Evolutionary conservation across 2,113 vertebrate genomes (phyloP).

Genomic region (Osmerus eperlanus): DNA sequence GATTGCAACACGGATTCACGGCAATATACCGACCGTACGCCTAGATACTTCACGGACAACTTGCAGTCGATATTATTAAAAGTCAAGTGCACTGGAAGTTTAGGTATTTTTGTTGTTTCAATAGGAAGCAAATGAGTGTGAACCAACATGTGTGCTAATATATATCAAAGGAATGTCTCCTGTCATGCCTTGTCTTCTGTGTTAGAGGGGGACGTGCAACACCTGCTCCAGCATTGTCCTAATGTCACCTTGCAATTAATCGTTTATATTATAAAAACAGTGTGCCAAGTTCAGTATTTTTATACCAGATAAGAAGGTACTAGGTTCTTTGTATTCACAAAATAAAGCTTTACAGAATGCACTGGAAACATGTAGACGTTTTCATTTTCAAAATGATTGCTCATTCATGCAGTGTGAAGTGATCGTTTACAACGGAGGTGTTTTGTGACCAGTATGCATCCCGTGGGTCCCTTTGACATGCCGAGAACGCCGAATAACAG

Average conservation of each 20-base stretch:
- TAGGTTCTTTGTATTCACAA: constrained; percentile 9
- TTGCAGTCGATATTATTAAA: neutral
- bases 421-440: neutral
- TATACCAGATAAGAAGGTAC: constrained; percentile 7
- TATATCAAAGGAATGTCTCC: neutral
- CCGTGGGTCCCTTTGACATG: neutral
- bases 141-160: neutral
- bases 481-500: constrained; percentile 55
- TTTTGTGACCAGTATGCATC: neutral
- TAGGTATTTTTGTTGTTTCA: neutral
- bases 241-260: constrained; percentile 46
- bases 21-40: no score
- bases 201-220: constrained; percentile 6
- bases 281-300: constrained; percentile 34
- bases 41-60: neutral
- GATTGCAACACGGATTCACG: constrained; percentile 13
- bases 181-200: constrained; percentile 5
- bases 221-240: constrained; percentile 34
- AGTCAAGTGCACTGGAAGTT: neutral
- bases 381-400: neutral
- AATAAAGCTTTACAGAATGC: neutral
- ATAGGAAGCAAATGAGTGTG: neutral
- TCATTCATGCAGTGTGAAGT: neutral
- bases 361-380: neutral
- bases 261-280: constrained; percentile 9